Conservation (phyloP, 2,113 vertebrate species). For the Miniopterus natalensis region DNA sequence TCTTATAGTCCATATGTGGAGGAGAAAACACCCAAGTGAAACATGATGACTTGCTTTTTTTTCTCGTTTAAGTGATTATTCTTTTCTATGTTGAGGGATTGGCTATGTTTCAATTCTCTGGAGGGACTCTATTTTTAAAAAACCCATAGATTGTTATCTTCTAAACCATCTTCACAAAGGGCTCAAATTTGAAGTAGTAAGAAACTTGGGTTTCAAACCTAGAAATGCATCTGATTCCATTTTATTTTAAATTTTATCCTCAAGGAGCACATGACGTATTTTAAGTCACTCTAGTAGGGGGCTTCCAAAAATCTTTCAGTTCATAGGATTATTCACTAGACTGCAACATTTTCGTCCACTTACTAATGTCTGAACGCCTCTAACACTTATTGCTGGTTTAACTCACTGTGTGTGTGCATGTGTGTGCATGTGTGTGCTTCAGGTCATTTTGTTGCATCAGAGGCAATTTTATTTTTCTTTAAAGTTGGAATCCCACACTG, state of each 20-base stretch:
- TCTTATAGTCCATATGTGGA: slow-evolving; percentile 62
- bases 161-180: slow-evolving; percentile 75
- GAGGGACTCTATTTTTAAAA: slow-evolving; percentile 48
- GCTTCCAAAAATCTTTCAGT: slow-evolving; percentile 73
- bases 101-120: slow-evolving; percentile 69
- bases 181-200: slow-evolving; percentile 73
- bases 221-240: slow-evolving; percentile 76
- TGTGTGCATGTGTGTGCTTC: neutral
- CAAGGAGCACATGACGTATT: slow-evolving; percentile 65
- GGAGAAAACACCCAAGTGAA: slow-evolving; percentile 73
- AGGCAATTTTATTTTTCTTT: slow-evolving; percentile 29
- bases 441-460: slow-evolving; percentile 21
- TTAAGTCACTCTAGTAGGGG: slow-evolving; percentile 64
- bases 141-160: slow-evolving; percentile 66
- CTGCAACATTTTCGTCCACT: slow-evolving; percentile 59
- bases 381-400: neutral
- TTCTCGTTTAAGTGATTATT: slow-evolving; percentile 66
- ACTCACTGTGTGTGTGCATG: neutral
- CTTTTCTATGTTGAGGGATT: slow-evolving; percentile 61
- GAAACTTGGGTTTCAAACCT: slow-evolving; percentile 76
- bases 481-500: slow-evolving; percentile 5
- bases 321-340: slow-evolving; percentile 54
- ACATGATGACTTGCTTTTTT: slow-evolving; percentile 70
- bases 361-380: slow-evolving; percentile 67
- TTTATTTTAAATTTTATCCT: slow-evolving; percentile 80